These are phyloP conservation scores for Lerema accius DNA, from an alignment of 1,140 invertebrate species.

Conservation along the genomic window DNA sequence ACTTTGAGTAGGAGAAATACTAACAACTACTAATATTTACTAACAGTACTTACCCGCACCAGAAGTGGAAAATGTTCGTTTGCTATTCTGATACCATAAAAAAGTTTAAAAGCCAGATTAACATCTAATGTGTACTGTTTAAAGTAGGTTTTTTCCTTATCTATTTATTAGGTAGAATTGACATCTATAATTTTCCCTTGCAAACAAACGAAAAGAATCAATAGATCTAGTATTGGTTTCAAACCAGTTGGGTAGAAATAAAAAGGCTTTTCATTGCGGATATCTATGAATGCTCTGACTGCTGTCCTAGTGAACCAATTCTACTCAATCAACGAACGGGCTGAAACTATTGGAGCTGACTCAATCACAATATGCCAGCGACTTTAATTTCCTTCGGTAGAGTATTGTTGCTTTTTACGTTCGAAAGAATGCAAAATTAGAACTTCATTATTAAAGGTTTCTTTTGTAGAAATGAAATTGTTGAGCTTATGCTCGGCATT, in stretches of 20 bases:
- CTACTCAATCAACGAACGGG: constrained; percentile 16
- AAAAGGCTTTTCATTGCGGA: neutral
- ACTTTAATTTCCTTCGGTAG: constrained; percentile 27
- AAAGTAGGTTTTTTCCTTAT: too few relatives aligned
- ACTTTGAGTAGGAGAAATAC: too few relatives aligned
- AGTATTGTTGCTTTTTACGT: constrained; percentile 15
- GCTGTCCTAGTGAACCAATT: constrained; percentile 18
- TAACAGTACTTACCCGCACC: too few relatives aligned
- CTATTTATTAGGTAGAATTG: too few relatives aligned
- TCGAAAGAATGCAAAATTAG: neutral
- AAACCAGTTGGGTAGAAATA: neutral
- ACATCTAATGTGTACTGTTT: too few relatives aligned
- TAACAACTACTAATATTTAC: too few relatives aligned
- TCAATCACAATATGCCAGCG: constrained; percentile 29
- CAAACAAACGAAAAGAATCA: neutral
- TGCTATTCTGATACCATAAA: too few relatives aligned
- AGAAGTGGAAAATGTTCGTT: too few relatives aligned
- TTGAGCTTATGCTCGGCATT: too few relatives aligned
- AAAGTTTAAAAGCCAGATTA: too few relatives aligned
- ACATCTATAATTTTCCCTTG: too few relatives aligned
- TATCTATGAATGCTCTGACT: neutral
- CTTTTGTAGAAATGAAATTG: too few relatives aligned
- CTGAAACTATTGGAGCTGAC: constrained; percentile 22
- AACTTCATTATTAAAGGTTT: neutral
- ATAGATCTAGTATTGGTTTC: neutral